Evolutionary conservation across 92 coral and sea anemone genomes (phyloP).

Genomic region (Porites divaricata): DNA sequence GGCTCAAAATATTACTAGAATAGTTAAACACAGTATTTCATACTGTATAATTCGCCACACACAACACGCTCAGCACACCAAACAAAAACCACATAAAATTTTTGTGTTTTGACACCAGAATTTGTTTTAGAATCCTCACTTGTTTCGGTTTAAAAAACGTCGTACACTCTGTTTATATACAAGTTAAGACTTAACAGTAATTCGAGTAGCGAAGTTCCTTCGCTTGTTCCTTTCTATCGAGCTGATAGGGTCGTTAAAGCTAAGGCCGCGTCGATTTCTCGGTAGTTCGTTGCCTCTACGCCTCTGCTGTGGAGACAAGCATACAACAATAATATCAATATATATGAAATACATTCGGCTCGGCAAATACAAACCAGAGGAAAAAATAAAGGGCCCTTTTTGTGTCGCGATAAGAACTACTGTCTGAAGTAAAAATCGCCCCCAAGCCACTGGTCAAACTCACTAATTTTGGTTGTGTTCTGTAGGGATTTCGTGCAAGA

Average conservation of each 20-base stretch:
- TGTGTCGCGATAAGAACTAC: background rate
- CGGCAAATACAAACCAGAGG: background rate
- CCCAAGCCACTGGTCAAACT: no score
- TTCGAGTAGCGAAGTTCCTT: conserved; percentile 43
- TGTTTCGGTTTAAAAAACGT: conserved; percentile 42
- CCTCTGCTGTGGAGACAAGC: conserved; percentile 48
- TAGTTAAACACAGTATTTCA: conserved; percentile 28
- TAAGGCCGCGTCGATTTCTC: conserved; percentile 89
- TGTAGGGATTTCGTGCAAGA: no score
- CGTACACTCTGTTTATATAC: conserved; percentile 43
- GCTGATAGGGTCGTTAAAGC: conserved; percentile 86
- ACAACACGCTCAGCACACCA: conserved; percentile 22
- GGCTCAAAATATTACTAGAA: conserved; percentile 1
- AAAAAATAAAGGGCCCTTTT: background rate
- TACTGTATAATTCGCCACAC: conserved; percentile 10
- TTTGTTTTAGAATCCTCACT: conserved; percentile 12
- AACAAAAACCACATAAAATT: conserved; percentile 12
- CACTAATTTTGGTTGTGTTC: no score
- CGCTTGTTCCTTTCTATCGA: conserved; percentile 50
- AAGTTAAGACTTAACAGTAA: conserved; percentile 27
- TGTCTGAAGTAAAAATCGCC: no score
- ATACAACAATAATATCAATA: conserved; percentile 15
- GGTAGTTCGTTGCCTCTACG: conserved; percentile 69
- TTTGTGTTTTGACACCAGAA: conserved; percentile 29
- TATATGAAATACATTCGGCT: background rate